phyloP scores from a whole-genome alignment of 2,113 vertebrate species.

The Bambusicola thoracicus region DNA sequence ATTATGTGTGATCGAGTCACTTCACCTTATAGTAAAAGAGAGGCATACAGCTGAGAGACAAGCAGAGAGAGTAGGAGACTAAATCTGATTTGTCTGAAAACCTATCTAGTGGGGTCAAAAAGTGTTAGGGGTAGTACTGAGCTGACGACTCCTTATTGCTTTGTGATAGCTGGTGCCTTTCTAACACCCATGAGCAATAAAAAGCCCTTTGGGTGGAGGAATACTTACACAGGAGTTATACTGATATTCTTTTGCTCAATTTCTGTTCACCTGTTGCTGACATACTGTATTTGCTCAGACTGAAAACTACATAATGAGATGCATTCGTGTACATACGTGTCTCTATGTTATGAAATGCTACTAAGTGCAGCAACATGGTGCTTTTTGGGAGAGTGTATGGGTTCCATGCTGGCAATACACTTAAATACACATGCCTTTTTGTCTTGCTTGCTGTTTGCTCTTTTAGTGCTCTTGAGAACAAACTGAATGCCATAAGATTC shows the following conservation, averaged over 20 bases:
- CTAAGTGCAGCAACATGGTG: not conserved
- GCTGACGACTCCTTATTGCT: not conserved
- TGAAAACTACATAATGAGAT: not conserved
- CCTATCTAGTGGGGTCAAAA: accelerated
- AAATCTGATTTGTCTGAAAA: not conserved
- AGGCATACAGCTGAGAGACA: not conserved
- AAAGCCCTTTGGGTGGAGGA: not conserved
- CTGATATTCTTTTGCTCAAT: not conserved
- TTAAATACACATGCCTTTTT: not conserved
- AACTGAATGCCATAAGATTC: not conserved
- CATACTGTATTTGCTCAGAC: not conserved
- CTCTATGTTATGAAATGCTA: not conserved
- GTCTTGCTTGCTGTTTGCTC: not conserved
- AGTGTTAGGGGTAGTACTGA: not conserved
- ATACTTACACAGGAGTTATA: not conserved
- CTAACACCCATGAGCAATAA: accelerated
- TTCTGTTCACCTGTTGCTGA: not conserved
- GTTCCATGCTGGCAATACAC: not conserved
- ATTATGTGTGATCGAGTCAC: not conserved
- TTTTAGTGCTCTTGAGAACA: not conserved
- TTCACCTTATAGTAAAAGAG: not conserved
- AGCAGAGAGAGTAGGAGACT: not conserved
- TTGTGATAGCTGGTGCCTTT: not conserved
- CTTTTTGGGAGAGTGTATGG: not conserved
- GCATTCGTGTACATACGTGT: not conserved